These are phyloP conservation scores for Timandra comae DNA, from an alignment of 2,888 invertebrate genomes.

Conservation along the genomic window DNA sequence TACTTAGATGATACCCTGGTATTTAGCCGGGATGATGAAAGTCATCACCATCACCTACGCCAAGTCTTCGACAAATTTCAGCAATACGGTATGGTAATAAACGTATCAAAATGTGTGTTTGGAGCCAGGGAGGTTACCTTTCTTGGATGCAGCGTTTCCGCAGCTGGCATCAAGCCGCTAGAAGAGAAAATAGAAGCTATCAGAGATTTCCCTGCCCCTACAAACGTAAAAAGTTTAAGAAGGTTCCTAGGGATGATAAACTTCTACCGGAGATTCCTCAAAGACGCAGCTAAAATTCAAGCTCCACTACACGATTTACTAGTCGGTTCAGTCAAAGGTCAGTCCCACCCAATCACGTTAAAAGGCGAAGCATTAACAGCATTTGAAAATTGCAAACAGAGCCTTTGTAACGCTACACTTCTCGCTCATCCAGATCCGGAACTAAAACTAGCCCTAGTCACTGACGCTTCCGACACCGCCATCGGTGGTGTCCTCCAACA, in stretches of 20 bases:
- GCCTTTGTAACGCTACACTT: slow-evolving; percentile 24
- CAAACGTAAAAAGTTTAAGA: slow-evolving; percentile 13
- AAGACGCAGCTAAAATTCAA: slow-evolving; percentile 6
- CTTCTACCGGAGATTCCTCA: too few relatives aligned
- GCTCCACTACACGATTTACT: slow-evolving; percentile 29
- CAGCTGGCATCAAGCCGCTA: slow-evolving; percentile 3
- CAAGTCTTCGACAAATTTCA: slow-evolving; percentile 6
- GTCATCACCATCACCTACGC: slow-evolving; percentile 3
- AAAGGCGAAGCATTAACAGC: slow-evolving; percentile 15
- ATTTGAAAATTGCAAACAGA: too few relatives aligned
- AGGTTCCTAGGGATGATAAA: slow-evolving; percentile 27
- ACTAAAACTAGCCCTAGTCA: slow-evolving; percentile 27
- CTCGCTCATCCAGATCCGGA: slow-evolving; percentile 28
- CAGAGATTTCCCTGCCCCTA: slow-evolving; percentile 11
- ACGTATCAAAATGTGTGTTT: slow-evolving; percentile 8
- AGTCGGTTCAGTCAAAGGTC: slow-evolving; percentile 21
- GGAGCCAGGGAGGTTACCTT: slow-evolving; percentile 5
- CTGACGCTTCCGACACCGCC: slow-evolving; percentile 40
- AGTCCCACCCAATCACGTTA: slow-evolving; percentile 25
- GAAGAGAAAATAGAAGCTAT: slow-evolving; percentile 3
- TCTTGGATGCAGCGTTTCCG: slow-evolving; percentile 9
- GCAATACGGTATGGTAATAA: slow-evolving; percentile 11
- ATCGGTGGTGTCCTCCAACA: slow-evolving; percentile 44
- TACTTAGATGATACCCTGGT: slow-evolving; percentile 12
- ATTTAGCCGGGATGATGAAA: background rate